Base-by-base conservation (phyloP, 92 coral and sea anemone genomes). In the Micromussa lordhowensis region DNA sequence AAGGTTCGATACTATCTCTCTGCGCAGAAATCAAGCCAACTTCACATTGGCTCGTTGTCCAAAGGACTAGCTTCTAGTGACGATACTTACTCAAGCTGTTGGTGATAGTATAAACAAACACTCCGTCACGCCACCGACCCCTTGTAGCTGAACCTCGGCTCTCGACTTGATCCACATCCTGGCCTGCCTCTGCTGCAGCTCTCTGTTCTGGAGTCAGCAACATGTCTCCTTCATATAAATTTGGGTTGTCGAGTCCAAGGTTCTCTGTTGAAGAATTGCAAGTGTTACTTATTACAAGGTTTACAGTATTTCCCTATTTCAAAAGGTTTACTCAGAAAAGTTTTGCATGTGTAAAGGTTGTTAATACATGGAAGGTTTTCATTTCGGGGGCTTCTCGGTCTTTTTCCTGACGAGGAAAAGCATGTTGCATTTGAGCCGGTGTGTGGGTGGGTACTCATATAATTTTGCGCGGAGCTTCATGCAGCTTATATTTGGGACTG, bases 101-200 rank as follows among this genome's bases (percentile, higher is more conserved):
- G 71, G 89, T 92, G 63, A 94, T 91, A 24, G 93, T 85, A 82
- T 91, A 94, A 12, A 73, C 83, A 83, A 94, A 48, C 54, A 94
- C 96, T 16, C 96, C 96, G 38, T 94, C 87, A 31, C 93, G 86
- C 96, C 96, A 94, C 55, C 91, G 77, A 32, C 94, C 90, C 36
- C 48, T 89, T 89, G 68, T 91, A 68, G 92, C 90, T 66, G 93
- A 74, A 32, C 93, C 94, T 26, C 96, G 87, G 49, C 88, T 90
- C 70, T 28, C 13, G 16, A 74, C 22, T 61, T 77, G 69, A 68
- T 87, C 91, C 18, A 91, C 88, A 48, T 91, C 91, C 85, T 34
- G 29, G 17, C 94, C 94, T 85, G 84, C 88, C 76, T 75, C 85
- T 8, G 94, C 94, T 44, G 91, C 88, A 32, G 88, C 38, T 69